These are phyloP conservation scores for Chauna torquata DNA, from an alignment of 2,113 vertebrate genomes.

Conservation along the genomic window DNA sequence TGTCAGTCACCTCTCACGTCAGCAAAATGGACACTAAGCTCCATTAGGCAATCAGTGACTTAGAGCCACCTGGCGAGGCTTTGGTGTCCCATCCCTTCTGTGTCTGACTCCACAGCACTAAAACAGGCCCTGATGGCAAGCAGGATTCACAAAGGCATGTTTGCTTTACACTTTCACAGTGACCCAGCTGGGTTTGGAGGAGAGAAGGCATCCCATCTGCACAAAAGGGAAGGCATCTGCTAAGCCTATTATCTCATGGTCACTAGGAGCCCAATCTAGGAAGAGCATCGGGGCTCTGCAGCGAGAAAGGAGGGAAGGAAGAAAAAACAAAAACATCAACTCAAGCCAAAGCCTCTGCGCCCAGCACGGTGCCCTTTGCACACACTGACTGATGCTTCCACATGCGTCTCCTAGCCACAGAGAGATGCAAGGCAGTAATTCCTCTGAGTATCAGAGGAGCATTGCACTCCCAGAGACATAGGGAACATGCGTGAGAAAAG, in stretches of 20 bases:
- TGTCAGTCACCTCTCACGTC: neutral
- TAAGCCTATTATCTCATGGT: neutral
- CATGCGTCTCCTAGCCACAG: neutral
- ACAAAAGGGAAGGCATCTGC: neutral
- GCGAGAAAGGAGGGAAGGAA: neutral
- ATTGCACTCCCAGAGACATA: neutral
- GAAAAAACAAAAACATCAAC: neutral
- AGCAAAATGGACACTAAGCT: neutral
- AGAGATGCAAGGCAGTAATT: neutral
- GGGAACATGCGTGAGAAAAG: neutral
- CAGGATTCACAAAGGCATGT: neutral
- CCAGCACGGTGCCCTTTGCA: neutral
- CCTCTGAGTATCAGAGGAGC: neutral
- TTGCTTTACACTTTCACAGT: neutral
- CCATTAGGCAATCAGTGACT: neutral
- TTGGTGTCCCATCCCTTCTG: accelerated
- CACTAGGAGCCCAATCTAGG: neutral
- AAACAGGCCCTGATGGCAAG: neutral
- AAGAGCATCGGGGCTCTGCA: neutral
- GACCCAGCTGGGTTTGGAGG: neutral
- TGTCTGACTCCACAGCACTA: neutral
- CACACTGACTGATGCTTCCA: neutral
- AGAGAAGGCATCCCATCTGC: neutral
- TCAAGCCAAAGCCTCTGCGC: neutral
- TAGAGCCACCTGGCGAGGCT: neutral